A percentile compares a stretch with the other conserved stretches of the same genome.
These are phyloP conservation scores for Sebastes cheni DNA, from an alignment of 2,797 vertebrate species.

Conservation along the genomic window DNA sequence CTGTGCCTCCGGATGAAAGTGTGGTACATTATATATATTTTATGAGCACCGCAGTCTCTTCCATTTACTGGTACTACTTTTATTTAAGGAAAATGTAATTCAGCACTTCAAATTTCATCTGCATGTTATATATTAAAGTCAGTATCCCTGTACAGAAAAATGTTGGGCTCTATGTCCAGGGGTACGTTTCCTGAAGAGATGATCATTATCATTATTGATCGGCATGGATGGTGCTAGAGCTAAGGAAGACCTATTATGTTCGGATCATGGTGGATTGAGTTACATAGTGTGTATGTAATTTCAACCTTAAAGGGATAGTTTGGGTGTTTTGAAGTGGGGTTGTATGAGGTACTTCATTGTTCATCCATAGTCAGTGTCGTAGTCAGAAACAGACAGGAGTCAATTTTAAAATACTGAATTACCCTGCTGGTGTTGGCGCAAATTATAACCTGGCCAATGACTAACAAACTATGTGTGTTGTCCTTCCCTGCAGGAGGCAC, in stretches of 20 bases:
- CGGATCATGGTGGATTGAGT: neutral
- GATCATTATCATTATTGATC: neutral
- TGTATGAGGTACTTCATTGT: too few relatives aligned
- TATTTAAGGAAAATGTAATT: neutral
- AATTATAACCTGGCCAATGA: neutral
- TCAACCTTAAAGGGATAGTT: too few relatives aligned
- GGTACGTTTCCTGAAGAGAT: neutral
- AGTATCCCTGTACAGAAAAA: too few relatives aligned
- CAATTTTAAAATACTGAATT: neutral
- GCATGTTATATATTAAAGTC: neutral
- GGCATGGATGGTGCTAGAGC: neutral
- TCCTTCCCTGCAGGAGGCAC: constrained; percentile 87
- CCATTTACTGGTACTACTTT: neutral
- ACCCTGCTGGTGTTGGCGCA: neutral
- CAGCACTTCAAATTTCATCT: neutral
- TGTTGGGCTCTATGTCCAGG: neutral
- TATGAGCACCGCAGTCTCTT: neutral
- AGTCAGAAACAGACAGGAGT: neutral
- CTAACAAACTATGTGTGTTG: neutral
- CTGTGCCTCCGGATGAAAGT: neutral
- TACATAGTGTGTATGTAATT: neutral
- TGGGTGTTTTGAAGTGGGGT: too few relatives aligned
- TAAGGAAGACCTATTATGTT: neutral
- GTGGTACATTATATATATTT: neutral
- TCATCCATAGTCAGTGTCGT: too few relatives aligned